Percentiles rank a stretch among this genome's conserved stretches.
Evolutionary conservation across 1,140 invertebrate genomes (phyloP).

Genomic region (Rhyzopertha dominica): DNA sequence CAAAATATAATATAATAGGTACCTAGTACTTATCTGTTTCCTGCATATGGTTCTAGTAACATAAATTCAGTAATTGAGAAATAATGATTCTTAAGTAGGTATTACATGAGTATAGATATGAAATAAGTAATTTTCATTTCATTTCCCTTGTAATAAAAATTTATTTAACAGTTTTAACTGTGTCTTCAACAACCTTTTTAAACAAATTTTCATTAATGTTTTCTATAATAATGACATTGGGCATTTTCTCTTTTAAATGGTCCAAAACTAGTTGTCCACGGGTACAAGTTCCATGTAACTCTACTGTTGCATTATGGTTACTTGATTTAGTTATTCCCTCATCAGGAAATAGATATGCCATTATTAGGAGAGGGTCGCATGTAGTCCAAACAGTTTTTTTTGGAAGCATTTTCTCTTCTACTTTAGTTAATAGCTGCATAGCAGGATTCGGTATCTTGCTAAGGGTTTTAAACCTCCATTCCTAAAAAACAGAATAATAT

Average conservation of each 20-base stretch:
- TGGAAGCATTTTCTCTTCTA: constrained; percentile 46
- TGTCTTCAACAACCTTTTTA: too few species aligned
- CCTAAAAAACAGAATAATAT: constrained; percentile 43
- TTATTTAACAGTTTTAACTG: not conserved
- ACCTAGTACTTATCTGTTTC: too few species aligned
- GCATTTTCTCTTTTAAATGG: constrained; percentile 47
- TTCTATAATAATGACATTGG: constrained; percentile 53
- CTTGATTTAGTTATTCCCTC: constrained; percentile 36
- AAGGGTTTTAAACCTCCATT: constrained; percentile 52
- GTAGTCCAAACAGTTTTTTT: constrained; percentile 47
- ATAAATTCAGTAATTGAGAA: too few species aligned
- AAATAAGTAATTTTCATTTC: too few species aligned
- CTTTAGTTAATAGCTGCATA: constrained; percentile 50
- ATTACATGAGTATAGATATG: too few species aligned
- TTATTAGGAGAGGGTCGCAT: constrained; percentile 55
- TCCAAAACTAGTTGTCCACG: constrained; percentile 58
- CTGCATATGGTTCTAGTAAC: too few species aligned
- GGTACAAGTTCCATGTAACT: constrained; percentile 52
- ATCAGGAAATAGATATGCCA: constrained; percentile 48
- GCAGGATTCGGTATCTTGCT: constrained; percentile 44
- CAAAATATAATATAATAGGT: too few species aligned
- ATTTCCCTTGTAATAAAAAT: too few species aligned
- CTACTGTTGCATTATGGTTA: constrained; percentile 51
- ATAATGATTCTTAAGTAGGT: too few species aligned
- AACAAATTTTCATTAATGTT: constrained; percentile 50